Evolutionary conservation across 2,888 invertebrate genomes (phyloP).

Genomic region (Melanotus villosus): DNA sequence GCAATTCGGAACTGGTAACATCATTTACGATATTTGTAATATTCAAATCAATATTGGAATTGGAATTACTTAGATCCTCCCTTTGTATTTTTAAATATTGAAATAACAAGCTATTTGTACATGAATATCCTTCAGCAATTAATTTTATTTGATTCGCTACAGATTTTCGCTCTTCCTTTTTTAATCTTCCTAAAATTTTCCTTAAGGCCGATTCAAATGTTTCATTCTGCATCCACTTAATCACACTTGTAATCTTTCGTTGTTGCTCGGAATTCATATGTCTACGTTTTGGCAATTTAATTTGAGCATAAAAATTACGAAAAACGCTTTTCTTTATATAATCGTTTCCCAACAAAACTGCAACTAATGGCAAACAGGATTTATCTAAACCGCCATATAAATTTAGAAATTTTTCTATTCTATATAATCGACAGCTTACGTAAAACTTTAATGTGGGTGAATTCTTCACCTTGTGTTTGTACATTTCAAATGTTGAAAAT

Average conservation of each 20-base stretch:
- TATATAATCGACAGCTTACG: slow-evolving; percentile 80
- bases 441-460: slow-evolving; percentile 1
- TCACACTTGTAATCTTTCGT: slow-evolving; percentile 77
- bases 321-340: slow-evolving; percentile 81
- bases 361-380: slow-evolving; percentile 82
- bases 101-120: slow-evolving; percentile 73
- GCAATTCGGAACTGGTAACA: no score
- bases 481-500: slow-evolving; percentile 76
- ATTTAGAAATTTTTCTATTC: slow-evolving; percentile 77
- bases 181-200: slow-evolving; percentile 77
- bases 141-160: slow-evolving; percentile 74
- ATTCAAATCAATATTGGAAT: slow-evolving; percentile 1
- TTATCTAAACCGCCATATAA: slow-evolving; percentile 77
- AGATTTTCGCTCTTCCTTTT: slow-evolving; percentile 70
- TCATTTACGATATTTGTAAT: slow-evolving; percentile 28
- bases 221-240: slow-evolving; percentile 84
- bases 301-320: slow-evolving; percentile 77
- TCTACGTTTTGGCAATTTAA: slow-evolving; percentile 73
- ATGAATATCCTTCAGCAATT: slow-evolving; percentile 77
- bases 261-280: slow-evolving; percentile 74
- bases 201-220: slow-evolving; percentile 78
- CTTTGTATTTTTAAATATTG: slow-evolving; percentile 69
- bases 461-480: slow-evolving; percentile 56
- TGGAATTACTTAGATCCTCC: slow-evolving; percentile 37
- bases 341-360: slow-evolving; percentile 91